Evolutionary conservation across 2,888 invertebrate species (phyloP).

Genomic region (Nezara viridula): DNA sequence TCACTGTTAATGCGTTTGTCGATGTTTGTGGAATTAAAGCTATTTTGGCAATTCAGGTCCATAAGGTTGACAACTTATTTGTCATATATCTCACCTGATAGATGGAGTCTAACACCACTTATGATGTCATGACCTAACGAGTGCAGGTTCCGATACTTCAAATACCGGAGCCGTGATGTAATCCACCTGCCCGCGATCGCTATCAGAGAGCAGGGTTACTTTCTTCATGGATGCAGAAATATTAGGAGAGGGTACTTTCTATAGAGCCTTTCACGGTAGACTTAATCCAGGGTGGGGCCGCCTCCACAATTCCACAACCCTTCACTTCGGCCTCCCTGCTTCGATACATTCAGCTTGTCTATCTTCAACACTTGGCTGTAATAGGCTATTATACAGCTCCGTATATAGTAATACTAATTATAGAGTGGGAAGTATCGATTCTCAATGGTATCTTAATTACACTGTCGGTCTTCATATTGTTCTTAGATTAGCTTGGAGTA

Average conservation of each 20-base stretch:
- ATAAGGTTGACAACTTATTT: no score
- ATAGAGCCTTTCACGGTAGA: conserved; percentile 28
- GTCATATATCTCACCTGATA: no score
- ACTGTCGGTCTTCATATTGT: not conserved
- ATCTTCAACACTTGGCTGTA: not conserved
- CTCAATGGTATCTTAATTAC: not conserved
- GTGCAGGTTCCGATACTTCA: not conserved
- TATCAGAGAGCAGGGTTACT: conserved; percentile 11
- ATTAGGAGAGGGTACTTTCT: conserved; percentile 34
- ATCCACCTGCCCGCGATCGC: not conserved
- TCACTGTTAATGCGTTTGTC: no score
- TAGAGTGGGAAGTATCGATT: not conserved
- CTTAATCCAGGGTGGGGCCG: not conserved
- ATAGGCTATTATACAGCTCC: not conserved
- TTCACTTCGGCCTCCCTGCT: not conserved
- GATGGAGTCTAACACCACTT: no score
- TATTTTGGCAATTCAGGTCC: no score
- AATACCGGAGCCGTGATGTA: not conserved
- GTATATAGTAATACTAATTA: not conserved
- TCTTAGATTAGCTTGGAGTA: no score
- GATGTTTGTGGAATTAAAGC: no score
- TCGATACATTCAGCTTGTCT: not conserved
- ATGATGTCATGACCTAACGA: not conserved
- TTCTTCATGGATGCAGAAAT: conserved; percentile 17
- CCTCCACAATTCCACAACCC: conserved; percentile 2